Conservation (phyloP, 2,888 invertebrate genomes). For the Folsomia manolachei region DNA sequence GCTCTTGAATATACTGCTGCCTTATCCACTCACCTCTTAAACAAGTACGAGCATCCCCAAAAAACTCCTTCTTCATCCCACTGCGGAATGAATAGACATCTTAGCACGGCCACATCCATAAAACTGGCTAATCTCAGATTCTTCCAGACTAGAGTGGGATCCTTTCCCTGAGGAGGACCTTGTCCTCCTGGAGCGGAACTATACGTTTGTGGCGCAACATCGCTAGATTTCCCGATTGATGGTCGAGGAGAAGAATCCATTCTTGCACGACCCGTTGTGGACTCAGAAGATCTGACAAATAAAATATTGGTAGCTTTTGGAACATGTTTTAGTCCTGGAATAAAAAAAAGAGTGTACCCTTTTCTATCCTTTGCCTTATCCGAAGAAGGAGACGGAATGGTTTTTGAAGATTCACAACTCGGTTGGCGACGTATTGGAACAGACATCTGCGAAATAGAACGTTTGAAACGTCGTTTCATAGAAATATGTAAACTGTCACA, state of each 20-base stretch:
- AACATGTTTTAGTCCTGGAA: background rate
- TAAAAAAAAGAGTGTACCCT: no score
- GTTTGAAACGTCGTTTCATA: no score
- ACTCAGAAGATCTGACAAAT: constrained; percentile 42
- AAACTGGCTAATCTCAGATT: constrained; percentile 86
- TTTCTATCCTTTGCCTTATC: constrained; percentile 44
- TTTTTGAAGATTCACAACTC: constrained; percentile 51
- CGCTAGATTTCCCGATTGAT: constrained; percentile 45
- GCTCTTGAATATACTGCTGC: no score
- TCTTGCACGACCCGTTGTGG: constrained; percentile 37
- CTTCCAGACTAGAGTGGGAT: constrained; percentile 35
- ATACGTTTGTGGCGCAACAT: constrained; percentile 24
- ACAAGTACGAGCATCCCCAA: constrained; percentile 91
- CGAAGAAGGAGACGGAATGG: constrained; percentile 48
- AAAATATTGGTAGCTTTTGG: background rate
- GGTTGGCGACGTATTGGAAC: constrained; percentile 48
- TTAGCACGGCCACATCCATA: constrained; percentile 90
- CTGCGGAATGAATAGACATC: constrained; percentile 91
- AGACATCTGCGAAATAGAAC: constrained; percentile 46
- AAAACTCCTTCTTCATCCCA: constrained; percentile 98
- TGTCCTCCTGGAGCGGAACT: constrained; percentile 26
- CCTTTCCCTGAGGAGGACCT: constrained; percentile 7
- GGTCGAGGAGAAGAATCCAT: constrained; percentile 50
- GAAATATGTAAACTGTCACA: no score
- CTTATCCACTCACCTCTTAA: constrained; percentile 68